Evolutionary conservation across 2,113 vertebrate species (phyloP), one percentile per base, ranked within the genome.

Genomic region (Dunckerocampus dactyliophorus): DNA sequence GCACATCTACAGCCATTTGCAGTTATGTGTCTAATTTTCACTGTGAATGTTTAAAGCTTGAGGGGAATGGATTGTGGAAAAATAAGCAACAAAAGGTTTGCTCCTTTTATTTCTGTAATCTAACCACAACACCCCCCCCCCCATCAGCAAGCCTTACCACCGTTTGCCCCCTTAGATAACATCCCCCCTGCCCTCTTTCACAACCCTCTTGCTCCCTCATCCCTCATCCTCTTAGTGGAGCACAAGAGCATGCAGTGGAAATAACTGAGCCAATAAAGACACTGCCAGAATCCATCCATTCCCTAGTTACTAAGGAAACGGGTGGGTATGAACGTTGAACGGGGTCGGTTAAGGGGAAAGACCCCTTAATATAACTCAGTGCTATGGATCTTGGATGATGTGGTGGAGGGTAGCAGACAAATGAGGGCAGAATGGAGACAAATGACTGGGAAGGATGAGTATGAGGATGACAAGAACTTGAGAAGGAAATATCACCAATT

Each of bases 231-330:
- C 82, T 90, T 86, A 89, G 66, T 48, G 68, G 82, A 80, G 80
- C 82, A 85, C 19, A 55, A 63, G 72, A 85, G 82, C 85, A 82
- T 88, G 82, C 75, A 85, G 84, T 84, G 84, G 81, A 90, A 90
- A 87, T 86, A 89, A 88, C 82, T 74, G 76, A 88, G 77, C 81
- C 85, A 89, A 87, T 88, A 89, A 88, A 84, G 84, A 84, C 67
- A 63, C 82, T 85, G 85, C 87, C 86, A 87, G 78, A 71, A 77
- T 85, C 83, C 64, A 88, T 89, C 79, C 78, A 66, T 72, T 72
- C 71, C 53, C 59, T 63, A 82, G 81, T 72, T 78, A 77, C 74
- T 78, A 75, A 79, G 66, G 79, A 79, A 65, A 54, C 58, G 60
- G 74, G 15, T 24, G 15, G 45, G 31, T 39, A 56, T 3, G 24